Base-by-base conservation (phyloP, 2,797 vertebrate species). In the Sebastiscus albofasciatus region DNA sequence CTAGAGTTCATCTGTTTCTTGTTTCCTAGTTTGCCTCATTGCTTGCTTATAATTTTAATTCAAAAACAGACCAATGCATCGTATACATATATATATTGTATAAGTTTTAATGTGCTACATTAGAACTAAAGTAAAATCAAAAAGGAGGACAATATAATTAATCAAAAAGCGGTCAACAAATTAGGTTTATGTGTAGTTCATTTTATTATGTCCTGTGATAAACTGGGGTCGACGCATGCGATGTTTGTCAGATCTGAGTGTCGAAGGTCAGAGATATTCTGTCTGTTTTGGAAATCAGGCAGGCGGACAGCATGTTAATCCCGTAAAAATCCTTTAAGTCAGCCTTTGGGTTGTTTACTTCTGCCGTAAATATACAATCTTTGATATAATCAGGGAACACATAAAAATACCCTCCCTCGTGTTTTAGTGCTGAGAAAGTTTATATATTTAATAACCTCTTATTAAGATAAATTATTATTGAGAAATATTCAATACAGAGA, bases 311-410 rank as follows among this genome's bases (percentile, higher is more conserved):
- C 55, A 39, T 33, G 55, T 27, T 83, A 86, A 87, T 89, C 83
- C 77, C 60, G 33, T 76, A 71, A 79, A 69, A 74, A 81, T 46
- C 58, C 81, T 80, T 76, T 67, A 77, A 67, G 27, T 67, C 77
- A 61, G 31, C 6, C 13, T 29, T 49, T 4, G 77, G 58, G 42
- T 69, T 79, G 58, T 87, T 84, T 68, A 82, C 76, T 33, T 61
- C 20, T n/a, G 5, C 12, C 10, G 71, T 29, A 4, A 72, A 55
- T 69, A 14, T 34, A 16, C 6, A 31, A 26, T 20, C 0, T 76
- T 62, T 81, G 10, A 42, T 34, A 3, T 31, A 16, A 16, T 27
- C 6, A 5, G 5, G 18, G 6, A 33, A 58, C 36, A 72, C 14
- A 10, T 27, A 14, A 34, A 39, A 22, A 46, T 5, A 0, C 13